Conservation (phyloP, 2,113 vertebrate species). For the Potamarius usumacintae region DNA sequence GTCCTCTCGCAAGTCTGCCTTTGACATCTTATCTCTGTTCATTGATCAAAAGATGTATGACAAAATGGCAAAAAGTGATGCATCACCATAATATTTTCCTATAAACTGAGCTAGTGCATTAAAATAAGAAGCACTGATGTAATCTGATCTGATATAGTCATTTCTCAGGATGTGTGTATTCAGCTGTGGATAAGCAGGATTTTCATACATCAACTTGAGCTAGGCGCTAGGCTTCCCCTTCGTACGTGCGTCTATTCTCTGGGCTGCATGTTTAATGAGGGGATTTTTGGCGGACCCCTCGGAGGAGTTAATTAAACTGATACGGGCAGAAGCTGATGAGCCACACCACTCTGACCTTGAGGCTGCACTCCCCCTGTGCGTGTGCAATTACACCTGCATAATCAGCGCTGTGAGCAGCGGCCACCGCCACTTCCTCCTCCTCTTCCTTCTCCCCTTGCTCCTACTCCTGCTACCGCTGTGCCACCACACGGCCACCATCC, state of each 20-base stretch:
- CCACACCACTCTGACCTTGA: conserved; percentile 77
- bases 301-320: conserved; percentile 83
- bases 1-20: conserved; percentile 31
- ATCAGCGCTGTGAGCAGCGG: conserved; percentile 60
- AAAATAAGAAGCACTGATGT: conserved; percentile 47
- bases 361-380: conserved; percentile 60
- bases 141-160: conserved; percentile 41
- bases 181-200: conserved; percentile 25
- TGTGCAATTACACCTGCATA: conserved; percentile 77
- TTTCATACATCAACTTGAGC: conserved; percentile 22
- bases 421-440: conserved; percentile 9
- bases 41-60: conserved; percentile 48
- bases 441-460: conserved; percentile 3
- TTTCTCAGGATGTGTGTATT: conserved; percentile 42
- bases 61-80: conserved; percentile 49
- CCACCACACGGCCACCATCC: conserved; percentile 13
- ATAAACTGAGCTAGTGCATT: conserved; percentile 42
- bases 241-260: conserved; percentile 65
- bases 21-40: conserved; percentile 51
- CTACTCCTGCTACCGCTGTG: neutral
- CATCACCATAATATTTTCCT: conserved; percentile 52
- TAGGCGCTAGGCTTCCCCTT: conserved; percentile 52
- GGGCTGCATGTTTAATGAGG: conserved; percentile 75
- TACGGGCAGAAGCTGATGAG: conserved; percentile 76
- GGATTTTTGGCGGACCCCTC: conserved; percentile 73